Conservation (phyloP, 2,113 vertebrate species). For the Dunckerocampus dactyliophorus region DNA sequence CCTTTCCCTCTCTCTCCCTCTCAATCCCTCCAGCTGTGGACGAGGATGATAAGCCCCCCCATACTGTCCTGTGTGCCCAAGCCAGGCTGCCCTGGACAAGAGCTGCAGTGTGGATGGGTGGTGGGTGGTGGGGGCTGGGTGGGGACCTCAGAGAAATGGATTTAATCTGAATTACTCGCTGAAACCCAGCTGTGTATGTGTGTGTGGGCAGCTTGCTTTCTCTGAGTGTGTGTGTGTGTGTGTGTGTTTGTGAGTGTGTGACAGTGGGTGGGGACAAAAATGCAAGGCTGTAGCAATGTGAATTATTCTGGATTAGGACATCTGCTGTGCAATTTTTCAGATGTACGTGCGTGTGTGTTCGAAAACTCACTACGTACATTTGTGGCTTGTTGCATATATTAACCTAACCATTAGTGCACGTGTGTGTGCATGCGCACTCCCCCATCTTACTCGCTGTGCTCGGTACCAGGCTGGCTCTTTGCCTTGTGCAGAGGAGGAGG, state of each 20-base stretch:
- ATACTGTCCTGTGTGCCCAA: conserved; percentile 53
- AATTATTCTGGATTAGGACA: conserved; percentile 79
- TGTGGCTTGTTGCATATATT: conserved; percentile 10
- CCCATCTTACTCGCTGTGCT: conserved; percentile 21
- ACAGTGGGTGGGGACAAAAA: conserved; percentile 57
- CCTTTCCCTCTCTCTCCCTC: conserved; percentile 38
- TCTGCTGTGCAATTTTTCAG: conserved; percentile 68
- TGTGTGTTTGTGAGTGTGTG: conserved; percentile 26
- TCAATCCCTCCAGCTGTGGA: conserved; percentile 63
- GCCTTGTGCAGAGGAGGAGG: conserved; percentile 10
- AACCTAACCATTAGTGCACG: conserved; percentile 13
- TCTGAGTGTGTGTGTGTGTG: conserved; percentile 1
- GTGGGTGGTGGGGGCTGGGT: conserved; percentile 64
- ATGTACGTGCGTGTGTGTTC: conserved; percentile 12
- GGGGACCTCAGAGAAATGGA: conserved; percentile 75
- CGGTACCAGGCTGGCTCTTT: conserved; percentile 45
- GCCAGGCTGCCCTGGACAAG: conserved; percentile 62
- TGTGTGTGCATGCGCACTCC: conserved; percentile 17
- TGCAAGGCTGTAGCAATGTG: conserved; percentile 68
- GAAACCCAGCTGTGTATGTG: conserved; percentile 73
- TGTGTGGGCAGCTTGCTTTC: conserved; percentile 48
- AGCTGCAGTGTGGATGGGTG: conserved; percentile 63
- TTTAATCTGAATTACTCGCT: conserved; percentile 76
- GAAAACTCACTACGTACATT: conserved; percentile 1
- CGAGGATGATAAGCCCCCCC: conserved; percentile 62